These are phyloP conservation scores for Dasypogon diadema DNA, from an alignment of 2,888 invertebrate species.

Conservation along the genomic window DNA sequence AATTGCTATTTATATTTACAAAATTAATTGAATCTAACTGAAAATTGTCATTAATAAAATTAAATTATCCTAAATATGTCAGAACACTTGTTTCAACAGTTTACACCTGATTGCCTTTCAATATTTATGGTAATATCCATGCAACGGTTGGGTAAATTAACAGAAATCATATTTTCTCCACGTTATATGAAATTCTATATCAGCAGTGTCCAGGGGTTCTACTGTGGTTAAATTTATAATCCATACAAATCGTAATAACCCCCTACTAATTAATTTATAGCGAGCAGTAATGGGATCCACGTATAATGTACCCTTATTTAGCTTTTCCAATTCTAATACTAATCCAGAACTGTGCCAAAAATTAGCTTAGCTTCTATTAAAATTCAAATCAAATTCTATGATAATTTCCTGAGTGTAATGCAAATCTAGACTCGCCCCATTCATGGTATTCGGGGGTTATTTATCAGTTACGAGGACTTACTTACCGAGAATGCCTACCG, in stretches of 20 bases:
- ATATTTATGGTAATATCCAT: not conserved
- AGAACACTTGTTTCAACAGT: not conserved
- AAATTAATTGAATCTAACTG: too few species aligned
- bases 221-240: not conserved
- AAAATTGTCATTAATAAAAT: too few species aligned
- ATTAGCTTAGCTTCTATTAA: slow-evolving; percentile 9
- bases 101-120: slow-evolving; percentile 6
- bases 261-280: slow-evolving; percentile 3
- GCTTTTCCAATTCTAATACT: not conserved
- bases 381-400: not conserved
- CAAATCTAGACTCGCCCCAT: not conserved
- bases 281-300: not conserved
- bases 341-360: not conserved
- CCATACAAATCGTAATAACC: not conserved
- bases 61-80: not conserved
- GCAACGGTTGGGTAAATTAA: not conserved
- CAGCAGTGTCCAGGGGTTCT: not conserved
- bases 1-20: too few species aligned
- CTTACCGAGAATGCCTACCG: not conserved
- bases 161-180: not conserved
- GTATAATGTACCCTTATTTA: not conserved
- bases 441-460: not conserved
- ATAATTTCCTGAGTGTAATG: slow-evolving; percentile 7
- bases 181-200: not conserved
- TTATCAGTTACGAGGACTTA: not conserved